Evolutionary conservation across 2,113 vertebrate genomes (phyloP).

Genomic region (Octodon degus): DNA sequence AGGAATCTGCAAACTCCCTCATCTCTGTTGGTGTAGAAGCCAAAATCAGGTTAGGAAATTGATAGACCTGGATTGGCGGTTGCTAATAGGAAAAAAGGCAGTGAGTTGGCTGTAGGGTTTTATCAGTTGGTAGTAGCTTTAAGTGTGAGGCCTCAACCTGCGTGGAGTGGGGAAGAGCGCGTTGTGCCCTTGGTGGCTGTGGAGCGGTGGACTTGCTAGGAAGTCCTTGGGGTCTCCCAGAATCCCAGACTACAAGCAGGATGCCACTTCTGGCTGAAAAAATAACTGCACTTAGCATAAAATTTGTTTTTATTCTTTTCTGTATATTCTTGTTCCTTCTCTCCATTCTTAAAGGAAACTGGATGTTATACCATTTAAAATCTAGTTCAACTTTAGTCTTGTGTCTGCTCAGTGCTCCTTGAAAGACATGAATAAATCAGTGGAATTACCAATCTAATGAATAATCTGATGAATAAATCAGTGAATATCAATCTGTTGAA

Average conservation of each 20-base stretch:
- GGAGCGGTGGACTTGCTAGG: neutral
- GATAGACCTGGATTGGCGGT: neutral
- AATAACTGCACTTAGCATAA: neutral
- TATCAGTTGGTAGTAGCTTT: neutral
- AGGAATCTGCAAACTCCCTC: slow-evolving; percentile 90
- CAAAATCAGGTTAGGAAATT: slow-evolving; percentile 90
- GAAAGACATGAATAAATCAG: neutral
- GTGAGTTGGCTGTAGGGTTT: neutral
- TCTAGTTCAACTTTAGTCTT: neutral
- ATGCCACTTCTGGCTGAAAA: neutral
- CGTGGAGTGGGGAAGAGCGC: neutral
- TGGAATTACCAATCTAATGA: neutral
- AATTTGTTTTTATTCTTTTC: neutral
- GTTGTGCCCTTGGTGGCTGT: neutral
- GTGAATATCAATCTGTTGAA: neutral
- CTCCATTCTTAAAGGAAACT: neutral
- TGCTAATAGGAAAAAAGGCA: neutral
- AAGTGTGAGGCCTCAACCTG: slow-evolving; percentile 32
- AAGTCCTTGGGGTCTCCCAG: neutral
- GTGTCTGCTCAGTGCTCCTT: neutral
- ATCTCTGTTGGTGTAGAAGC: slow-evolving; percentile 91
- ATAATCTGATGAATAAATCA: neutral
- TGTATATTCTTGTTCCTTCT: neutral
- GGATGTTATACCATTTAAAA: neutral
- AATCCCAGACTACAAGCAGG: neutral